phyloP scores from a whole-genome alignment of 2,888 invertebrate genomes.

The Drosophila kuntzei region DNA sequence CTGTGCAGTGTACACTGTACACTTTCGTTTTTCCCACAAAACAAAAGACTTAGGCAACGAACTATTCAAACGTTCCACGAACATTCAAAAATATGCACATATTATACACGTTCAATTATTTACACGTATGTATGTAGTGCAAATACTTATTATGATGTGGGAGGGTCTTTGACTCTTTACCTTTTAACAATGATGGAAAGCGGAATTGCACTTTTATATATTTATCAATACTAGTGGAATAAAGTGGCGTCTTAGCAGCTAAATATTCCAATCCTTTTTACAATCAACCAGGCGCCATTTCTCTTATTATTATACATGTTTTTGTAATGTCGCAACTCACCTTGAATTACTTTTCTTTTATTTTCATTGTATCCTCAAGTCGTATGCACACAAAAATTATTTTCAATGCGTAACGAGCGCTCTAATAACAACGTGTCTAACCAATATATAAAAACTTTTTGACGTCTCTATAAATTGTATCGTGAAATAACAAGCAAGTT shows the following conservation, averaged over 20 bases:
- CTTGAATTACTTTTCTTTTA: conserved; percentile 66
- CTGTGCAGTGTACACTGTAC: conserved; percentile 37
- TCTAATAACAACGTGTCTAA: conserved; percentile 28
- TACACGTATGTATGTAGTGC: conserved; percentile 8
- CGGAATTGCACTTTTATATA: conserved; percentile 12
- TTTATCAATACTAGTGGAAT: conserved; percentile 2
- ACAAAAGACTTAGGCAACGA: conserved; percentile 59
- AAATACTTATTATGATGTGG: conserved; percentile 12
- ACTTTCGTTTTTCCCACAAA: conserved; percentile 68
- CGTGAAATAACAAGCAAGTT: conserved; percentile 40
- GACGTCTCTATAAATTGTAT: conserved; percentile 54
- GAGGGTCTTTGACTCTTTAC: conserved; percentile 38
- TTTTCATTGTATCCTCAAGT: conserved; percentile 31
- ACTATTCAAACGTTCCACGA: conserved; percentile 37
- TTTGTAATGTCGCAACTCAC: conserved; percentile 50
- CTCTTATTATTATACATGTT: neutral
- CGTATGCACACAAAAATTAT: conserved; percentile 40
- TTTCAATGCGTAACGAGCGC: conserved; percentile 53
- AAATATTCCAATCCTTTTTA: conserved; percentile 14
- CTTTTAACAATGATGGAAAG: conserved; percentile 32
- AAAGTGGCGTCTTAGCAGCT: neutral
- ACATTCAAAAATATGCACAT: conserved; percentile 39
- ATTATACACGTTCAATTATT: conserved; percentile 20
- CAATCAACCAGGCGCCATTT: conserved; percentile 26
- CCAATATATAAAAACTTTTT: conserved; percentile 54